Conservation (phyloP, 2,113 vertebrate species). For the Oceanodroma tethys region DNA sequence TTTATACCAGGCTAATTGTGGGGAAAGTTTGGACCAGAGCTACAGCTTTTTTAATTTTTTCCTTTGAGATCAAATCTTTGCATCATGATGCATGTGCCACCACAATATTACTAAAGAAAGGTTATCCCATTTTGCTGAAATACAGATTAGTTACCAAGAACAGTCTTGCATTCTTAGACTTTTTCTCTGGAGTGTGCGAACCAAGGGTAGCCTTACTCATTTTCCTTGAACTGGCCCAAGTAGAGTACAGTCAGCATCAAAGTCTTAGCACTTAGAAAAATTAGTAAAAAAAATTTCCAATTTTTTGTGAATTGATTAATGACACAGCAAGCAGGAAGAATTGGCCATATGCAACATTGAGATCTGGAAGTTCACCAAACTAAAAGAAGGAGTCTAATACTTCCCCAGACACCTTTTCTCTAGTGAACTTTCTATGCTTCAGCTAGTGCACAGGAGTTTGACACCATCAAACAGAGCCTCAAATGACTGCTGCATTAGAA, state of each 20-base stretch:
- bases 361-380: not conserved
- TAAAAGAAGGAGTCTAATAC: not conserved
- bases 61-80: not conserved
- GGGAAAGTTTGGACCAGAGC: not conserved
- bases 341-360: rapidly evolving
- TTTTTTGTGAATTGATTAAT: not conserved
- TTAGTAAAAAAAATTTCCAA: not conserved
- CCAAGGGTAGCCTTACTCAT: not conserved
- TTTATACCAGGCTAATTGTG: not conserved
- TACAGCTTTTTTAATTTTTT: not conserved
- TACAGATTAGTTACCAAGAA: not conserved
- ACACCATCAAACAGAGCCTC: not conserved
- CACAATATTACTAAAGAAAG: not conserved
- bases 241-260: not conserved
- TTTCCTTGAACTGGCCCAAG: not conserved
- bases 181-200: not conserved
- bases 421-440: not conserved
- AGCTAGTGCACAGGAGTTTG: not conserved
- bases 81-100: not conserved
- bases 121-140: not conserved
- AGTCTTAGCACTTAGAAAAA: not conserved
- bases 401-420: not conserved
- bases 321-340: not conserved
- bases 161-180: not conserved
- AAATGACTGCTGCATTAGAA: not conserved